Base-by-base conservation (phyloP, 2,888 invertebrate genomes). In the Merodon equestris region DNA sequence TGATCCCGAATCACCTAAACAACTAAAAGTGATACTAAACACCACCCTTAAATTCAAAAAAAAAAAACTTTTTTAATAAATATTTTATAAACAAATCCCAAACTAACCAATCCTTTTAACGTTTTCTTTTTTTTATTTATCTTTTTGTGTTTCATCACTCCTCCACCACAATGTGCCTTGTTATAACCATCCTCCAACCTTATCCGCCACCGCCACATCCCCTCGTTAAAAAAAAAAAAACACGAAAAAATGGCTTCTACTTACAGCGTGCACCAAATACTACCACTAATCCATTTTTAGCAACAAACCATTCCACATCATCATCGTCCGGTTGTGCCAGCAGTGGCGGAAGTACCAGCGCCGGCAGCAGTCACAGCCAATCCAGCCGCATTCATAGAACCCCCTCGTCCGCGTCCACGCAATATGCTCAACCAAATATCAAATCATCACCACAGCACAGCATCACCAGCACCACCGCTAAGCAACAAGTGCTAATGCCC, bases 271-370 rank as follows among this genome's bases (percentile, higher is more conserved):
- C 76, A 79, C 83, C 84, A 85, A 84, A 83, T 72, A 84, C 85
- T 66, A 79, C 82, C 79, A 84, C 83, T 87, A 88, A 89, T 87
- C 88, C 88, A 85, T 88, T 89, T 87, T 82, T 87, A 89, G 88
- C 86, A 84, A 85, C 85, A 84, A 85, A 85, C 82, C 82, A 84
- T 81, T 75, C 83, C 83, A 81, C 83, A 82, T 45, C 86, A 60
- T 81, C 84, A 82, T 68, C 84, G 70, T 66, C 84, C 34, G 82
- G 81, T 38, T 81, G 79, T 71, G 74, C 67, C 64, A 81, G 81
- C 82, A 73, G 83, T 81, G 57, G 54, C 64, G 68, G 70, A 81
- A 67, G 45, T 64, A 76, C 47, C 74, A 81, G 67, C 71, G 70
- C 47, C 81, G 83, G 27, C 27, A 27, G 47, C 83, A 82, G 73